Percentiles rank a stretch among this genome's conserved stretches.
phyloP scores from a whole-genome alignment of 1,140 invertebrate genomes.

The Rhagoletis pomonella region DNA sequence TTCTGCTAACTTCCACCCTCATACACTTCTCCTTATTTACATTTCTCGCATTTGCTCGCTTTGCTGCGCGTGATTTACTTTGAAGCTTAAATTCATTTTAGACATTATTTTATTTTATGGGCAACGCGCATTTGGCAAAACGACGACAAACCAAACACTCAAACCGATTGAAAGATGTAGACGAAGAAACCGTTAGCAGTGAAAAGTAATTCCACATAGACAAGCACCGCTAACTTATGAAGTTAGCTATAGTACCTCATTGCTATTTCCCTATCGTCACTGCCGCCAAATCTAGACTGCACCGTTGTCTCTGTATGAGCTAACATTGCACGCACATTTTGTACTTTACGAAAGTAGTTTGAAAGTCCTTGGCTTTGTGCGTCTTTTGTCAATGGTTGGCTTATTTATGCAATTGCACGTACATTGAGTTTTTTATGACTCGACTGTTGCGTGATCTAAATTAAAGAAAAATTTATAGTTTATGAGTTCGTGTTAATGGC shows the following conservation, averaged over 20 bases:
- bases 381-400: constrained; percentile 29
- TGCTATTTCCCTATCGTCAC: neutral
- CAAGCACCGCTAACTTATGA: neutral
- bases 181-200: constrained; percentile 12
- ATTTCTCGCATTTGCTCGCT: constrained; percentile 52
- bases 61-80: constrained; percentile 56
- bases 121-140: constrained; percentile 50
- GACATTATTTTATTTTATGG: constrained; percentile 57
- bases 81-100: constrained; percentile 57
- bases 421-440: constrained; percentile 52
- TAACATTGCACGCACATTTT: neutral
- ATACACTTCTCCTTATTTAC: constrained; percentile 47
- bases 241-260: neutral
- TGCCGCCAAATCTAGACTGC: neutral
- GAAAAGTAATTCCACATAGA: constrained; percentile 48
- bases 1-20: neutral
- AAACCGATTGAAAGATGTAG: neutral
- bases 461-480: constrained; percentile 53
- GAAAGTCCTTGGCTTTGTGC: constrained; percentile 34
- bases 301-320: neutral
- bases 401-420: constrained; percentile 51
- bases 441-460: constrained; percentile 51
- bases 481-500: constrained; percentile 51
- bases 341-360: neutral
- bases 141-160: constrained; percentile 12